phyloP scores from a whole-genome alignment of 2,113 vertebrate species.

The Cottus gobio region DNA sequence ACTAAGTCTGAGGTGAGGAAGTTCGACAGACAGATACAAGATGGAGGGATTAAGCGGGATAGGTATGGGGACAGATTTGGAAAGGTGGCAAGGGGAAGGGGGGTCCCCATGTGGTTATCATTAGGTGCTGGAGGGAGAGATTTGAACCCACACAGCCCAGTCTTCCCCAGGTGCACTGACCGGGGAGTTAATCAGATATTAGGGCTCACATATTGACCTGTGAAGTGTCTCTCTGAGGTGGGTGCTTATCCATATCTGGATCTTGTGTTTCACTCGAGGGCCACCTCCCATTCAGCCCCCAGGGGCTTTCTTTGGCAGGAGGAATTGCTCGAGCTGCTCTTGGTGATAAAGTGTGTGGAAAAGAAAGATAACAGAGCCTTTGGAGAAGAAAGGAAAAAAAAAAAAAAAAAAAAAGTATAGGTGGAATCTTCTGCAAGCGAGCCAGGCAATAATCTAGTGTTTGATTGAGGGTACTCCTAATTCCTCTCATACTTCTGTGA shows the following conservation, averaged over 20 bases:
- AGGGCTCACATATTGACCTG: constrained; percentile 12
- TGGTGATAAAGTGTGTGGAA: constrained; percentile 69
- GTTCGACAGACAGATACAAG: constrained; percentile 54
- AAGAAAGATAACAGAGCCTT: constrained; percentile 55
- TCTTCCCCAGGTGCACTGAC: constrained; percentile 11
- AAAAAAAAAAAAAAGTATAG: constrained; percentile 36
- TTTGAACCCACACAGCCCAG: constrained; percentile 12
- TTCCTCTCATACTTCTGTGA: constrained; percentile 32
- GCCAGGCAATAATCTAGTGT: constrained; percentile 42
- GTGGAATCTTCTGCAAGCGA: constrained; percentile 42
- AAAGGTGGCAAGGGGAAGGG: constrained; percentile 19
- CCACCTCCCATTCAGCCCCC: constrained; percentile 11
- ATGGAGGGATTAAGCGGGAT: constrained; percentile 50
- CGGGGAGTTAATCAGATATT: constrained; percentile 26
- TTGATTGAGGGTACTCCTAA: constrained; percentile 44
- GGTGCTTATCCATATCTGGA: constrained; percentile 33
- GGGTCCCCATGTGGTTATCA: constrained; percentile 59
- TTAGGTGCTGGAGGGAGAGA: constrained; percentile 41
- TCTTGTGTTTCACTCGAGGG: constrained; percentile 30
- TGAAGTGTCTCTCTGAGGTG: constrained; percentile 30
- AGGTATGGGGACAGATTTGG: constrained; percentile 52
- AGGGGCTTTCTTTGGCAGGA: constrained; percentile 20
- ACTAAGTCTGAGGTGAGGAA: constrained; percentile 33
- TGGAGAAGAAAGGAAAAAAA: no score
- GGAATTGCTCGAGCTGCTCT: constrained; percentile 2